Percentiles rank a stretch among this genome's conserved stretches.
These are phyloP conservation scores for Scelioninae gen. 2 DNA, from an alignment of 2,888 invertebrate species.

Conservation along the genomic window DNA sequence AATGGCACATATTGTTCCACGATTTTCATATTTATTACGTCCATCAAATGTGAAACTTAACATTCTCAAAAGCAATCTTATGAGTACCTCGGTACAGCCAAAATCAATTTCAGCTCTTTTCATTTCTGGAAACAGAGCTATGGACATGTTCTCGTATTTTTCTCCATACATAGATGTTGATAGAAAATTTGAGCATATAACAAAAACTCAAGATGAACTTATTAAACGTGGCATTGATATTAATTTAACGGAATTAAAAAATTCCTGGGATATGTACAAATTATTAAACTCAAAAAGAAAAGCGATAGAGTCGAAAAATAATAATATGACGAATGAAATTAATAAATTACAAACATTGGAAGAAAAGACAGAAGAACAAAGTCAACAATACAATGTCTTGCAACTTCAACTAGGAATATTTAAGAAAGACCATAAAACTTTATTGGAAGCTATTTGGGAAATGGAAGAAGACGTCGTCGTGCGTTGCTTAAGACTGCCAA, in stretches of 20 bases:
- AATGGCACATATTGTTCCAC: constrained; percentile 44
- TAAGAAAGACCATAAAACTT: constrained; percentile 80
- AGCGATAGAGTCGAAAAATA: constrained; percentile 77
- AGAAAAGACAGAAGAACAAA: no score
- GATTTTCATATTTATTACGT: not conserved
- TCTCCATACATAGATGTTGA: constrained; percentile 83
- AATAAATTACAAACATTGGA: no score
- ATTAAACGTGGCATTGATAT: constrained; percentile 77
- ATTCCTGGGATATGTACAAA: constrained; percentile 80
- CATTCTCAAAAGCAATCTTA: no score
- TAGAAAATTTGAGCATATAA: constrained; percentile 77
- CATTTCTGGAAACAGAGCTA: constrained; percentile 83
- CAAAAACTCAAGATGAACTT: constrained; percentile 78
- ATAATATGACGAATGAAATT: constrained; percentile 76
- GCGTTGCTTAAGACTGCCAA: constrained; percentile 83
- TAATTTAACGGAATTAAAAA: constrained; percentile 78
- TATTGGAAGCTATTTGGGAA: constrained; percentile 82
- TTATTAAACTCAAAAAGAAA: constrained; percentile 77
- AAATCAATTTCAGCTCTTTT: constrained; percentile 78
- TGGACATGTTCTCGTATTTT: constrained; percentile 81
- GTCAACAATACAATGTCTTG: no score
- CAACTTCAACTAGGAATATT: constrained; percentile 78
- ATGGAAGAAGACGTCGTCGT: constrained; percentile 83
- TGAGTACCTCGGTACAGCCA: no score
- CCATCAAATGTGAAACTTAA: not conserved